These are phyloP conservation scores for Aphidius gifuensis DNA, from an alignment of 1,140 invertebrate genomes.

Conservation along the genomic window DNA sequence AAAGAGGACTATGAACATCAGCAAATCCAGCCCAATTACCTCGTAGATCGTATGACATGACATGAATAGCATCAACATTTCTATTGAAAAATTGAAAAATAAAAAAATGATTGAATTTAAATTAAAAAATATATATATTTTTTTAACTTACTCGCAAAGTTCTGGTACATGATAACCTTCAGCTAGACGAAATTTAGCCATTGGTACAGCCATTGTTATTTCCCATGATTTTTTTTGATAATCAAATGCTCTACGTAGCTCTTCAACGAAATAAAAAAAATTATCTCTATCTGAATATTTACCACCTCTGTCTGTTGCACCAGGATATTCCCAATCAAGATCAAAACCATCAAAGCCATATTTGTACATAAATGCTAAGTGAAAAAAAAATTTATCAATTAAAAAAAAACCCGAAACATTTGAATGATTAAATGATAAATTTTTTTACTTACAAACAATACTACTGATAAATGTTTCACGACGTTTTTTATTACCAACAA, in stretches of 20 bases:
- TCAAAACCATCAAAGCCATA: constrained; percentile 82
- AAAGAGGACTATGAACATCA: constrained; percentile 81
- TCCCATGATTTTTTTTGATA: constrained; percentile 74
- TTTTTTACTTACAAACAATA: constrained; percentile 63
- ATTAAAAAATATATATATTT: constrained; percentile 1
- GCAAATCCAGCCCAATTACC: constrained; percentile 91
- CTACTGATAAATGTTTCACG: constrained; percentile 72
- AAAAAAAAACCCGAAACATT: no score
- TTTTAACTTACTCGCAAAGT: constrained; percentile 71
- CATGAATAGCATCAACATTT: constrained; percentile 76
- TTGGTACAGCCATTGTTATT: constrained; percentile 81
- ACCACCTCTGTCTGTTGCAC: constrained; percentile 80
- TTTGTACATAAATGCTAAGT: constrained; percentile 67
- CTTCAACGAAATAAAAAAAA: constrained; percentile 81
- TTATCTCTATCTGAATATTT: constrained; percentile 78
- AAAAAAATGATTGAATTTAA: constrained; percentile 12
- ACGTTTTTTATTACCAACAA: constrained; percentile 67
- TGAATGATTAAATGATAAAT: constrained; percentile 3
- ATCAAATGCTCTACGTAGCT: constrained; percentile 75
- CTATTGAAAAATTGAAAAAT: constrained; percentile 42
- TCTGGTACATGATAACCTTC: constrained; percentile 87
- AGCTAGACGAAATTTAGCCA: constrained; percentile 79
- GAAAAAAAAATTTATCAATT: no score
- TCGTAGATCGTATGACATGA: constrained; percentile 88
- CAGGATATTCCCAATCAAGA: constrained; percentile 85